Percentiles rank a stretch among this genome's conserved stretches.
phyloP scores from a whole-genome alignment of 2,888 invertebrate genomes.

The Melanophora roralis region DNA sequence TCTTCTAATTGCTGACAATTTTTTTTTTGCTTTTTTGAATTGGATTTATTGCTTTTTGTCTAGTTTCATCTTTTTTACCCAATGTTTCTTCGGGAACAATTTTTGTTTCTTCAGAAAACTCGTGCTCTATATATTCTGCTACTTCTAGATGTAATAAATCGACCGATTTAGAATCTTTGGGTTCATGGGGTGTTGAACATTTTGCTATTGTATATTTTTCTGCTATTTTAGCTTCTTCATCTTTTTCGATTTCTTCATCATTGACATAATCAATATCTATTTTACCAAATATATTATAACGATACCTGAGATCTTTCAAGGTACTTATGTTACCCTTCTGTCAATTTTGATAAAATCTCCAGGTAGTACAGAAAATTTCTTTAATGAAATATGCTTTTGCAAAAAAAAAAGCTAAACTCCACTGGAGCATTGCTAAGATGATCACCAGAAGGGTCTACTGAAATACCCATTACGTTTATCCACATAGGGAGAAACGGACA shows the following conservation, averaged over 20 bases:
- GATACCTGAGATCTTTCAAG: too few relatives aligned
- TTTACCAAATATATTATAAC: too few relatives aligned
- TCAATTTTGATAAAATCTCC: too few relatives aligned
- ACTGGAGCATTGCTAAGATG: slow-evolving; percentile 23
- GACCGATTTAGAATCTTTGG: not conserved
- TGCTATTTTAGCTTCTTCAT: too few relatives aligned
- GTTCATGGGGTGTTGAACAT: not conserved
- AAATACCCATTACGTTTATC: slow-evolving; percentile 2
- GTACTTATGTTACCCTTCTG: too few relatives aligned
- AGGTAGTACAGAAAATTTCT: too few relatives aligned
- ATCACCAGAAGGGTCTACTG: too few relatives aligned
- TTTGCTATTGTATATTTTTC: too few relatives aligned
- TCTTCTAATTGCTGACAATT: not conserved
- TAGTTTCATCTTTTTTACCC: not conserved
- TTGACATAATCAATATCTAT: too few relatives aligned
- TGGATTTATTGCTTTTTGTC: slow-evolving; percentile 4
- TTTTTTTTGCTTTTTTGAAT: slow-evolving; percentile 1
- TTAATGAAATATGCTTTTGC: too few relatives aligned
- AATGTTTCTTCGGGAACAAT: not conserved
- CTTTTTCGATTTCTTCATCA: too few relatives aligned
- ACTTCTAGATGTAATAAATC: not conserved
- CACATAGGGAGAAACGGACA: slow-evolving; percentile 8
- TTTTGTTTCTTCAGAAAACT: not conserved
- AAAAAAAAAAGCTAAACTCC: slow-evolving; percentile 5
- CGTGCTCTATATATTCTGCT: not conserved